A percentile compares a stretch with the other conserved stretches of the same genome.
These are phyloP conservation scores for Limnephilus auricula DNA, from an alignment of 2,888 invertebrate genomes.

Conservation along the genomic window DNA sequence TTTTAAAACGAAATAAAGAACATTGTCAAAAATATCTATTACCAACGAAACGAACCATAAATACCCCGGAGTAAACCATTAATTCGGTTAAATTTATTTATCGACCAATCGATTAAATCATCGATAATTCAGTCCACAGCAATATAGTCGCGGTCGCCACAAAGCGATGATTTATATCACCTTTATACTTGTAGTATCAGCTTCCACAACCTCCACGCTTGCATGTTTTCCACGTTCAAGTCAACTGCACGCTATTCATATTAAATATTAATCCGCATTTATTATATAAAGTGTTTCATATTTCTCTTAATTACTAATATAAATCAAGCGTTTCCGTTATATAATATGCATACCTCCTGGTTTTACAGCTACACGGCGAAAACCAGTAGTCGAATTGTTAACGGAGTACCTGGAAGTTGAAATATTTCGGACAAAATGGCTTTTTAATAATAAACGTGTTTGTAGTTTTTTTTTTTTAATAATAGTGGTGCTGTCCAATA, in stretches of 20 bases:
- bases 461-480: neutral
- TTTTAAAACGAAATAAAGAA: neutral
- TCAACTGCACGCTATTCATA: conserved; percentile 39
- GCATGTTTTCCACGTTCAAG: conserved; percentile 7
- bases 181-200: neutral
- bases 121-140: conserved; percentile 36
- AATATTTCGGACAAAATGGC: neutral
- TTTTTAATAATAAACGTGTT: neutral
- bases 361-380: conserved; percentile 3
- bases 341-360: neutral
- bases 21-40: neutral
- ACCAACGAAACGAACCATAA: neutral
- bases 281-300: conserved; percentile 40
- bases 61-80: neutral
- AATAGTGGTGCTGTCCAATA: neutral
- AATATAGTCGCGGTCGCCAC: conserved; percentile 21
- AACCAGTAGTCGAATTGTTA: conserved; percentile 34
- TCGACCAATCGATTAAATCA: conserved; percentile 27
- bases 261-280: conserved; percentile 33
- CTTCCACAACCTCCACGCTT: neutral
- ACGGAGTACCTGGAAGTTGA: neutral
- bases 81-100: conserved; percentile 15
- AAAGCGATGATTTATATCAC: conserved; percentile 39
- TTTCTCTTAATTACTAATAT: conserved; percentile 39
- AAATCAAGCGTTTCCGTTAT: conserved; percentile 43